Base-by-base conservation (phyloP, 2,888 invertebrate genomes). In the Parochlus steinenii region DNA sequence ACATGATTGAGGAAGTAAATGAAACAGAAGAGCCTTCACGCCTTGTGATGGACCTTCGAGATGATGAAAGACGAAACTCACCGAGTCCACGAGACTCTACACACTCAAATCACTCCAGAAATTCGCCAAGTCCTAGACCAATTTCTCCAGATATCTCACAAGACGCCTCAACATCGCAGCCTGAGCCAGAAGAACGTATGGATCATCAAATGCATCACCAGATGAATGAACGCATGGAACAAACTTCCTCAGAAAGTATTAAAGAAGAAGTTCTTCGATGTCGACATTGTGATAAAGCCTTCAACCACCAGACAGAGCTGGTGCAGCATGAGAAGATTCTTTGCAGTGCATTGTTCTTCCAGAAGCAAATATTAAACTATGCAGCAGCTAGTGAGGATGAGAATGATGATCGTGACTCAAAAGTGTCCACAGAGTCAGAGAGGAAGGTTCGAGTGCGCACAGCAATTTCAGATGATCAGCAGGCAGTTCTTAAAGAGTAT, bases 401-500 rank as follows among this genome's bases (percentile, higher is more conserved):
- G 44, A 57, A 57, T 15, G 58, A 60, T 17, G 64, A 65, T 42
- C 54, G 50, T 31, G 70, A 67, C 43, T 66, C 64, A 48, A 65
- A 63, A 26, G 60, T 65, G 23, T 58, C 67, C 35, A 62, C 65
- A 33, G 74, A 74, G 46, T 67, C 64, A 14, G 80, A 78, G 25
- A 69, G 82, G 42, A 81, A 86, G 54, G 86, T 87, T 10, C 71
- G 95, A 45, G 90, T 92, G 2, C 71, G 97, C 39, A 93, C 93
- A 6, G 75, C 92, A 42, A 81, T 98, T 42, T 87, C 83, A 27
- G 95, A 95, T 49, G 89, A 90, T 51, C 95, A 97, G 55, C 74
- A 93, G 49, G 71, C 74, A 27, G 70, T 89, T 37, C 66, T 98
- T 34, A 87, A 87, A 52, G 76, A 82, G 41, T 83, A 89, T 53